A percentile compares a stretch with the other conserved stretches of the same genome.
Conservation (phyloP, 2,113 vertebrate species). For the Desmodus rotundus region DNA sequence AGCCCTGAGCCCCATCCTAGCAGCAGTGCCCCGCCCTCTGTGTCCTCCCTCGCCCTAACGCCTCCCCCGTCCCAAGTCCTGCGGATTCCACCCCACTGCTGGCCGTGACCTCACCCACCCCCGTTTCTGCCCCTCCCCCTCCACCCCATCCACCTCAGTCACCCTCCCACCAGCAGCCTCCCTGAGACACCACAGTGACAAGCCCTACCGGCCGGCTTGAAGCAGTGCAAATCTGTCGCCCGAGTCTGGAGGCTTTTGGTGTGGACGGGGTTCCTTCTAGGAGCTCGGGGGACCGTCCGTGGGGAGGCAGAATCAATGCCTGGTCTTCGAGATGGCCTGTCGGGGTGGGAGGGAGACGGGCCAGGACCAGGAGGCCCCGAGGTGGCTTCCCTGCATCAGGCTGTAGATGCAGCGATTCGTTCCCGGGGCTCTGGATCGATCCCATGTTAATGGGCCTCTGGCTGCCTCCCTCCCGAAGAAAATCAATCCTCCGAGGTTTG, state of each 20-base stretch:
- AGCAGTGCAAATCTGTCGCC: rapidly evolving
- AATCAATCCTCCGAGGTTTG: slow-evolving; percentile 3
- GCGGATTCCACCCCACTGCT: rapidly evolving
- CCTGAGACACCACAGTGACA: no score
- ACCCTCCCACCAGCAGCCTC: neutral
- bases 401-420: neutral
- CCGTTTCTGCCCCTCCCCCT: neutral
- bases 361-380: neutral
- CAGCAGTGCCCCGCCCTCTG: neutral
- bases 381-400: neutral
- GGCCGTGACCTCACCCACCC: rapidly evolving
- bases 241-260: rapidly evolving
- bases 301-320: no score
- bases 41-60: no score
- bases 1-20: rapidly evolving
- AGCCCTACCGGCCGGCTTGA: rapidly evolving
- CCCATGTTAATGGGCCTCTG: neutral
- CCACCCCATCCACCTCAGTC: rapidly evolving
- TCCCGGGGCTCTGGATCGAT: neutral
- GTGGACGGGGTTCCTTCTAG: neutral
- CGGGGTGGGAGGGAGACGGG: no score
- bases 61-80: rapidly evolving
- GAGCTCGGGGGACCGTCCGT: neutral
- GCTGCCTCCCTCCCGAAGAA: neutral
- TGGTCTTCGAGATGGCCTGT: no score